These are phyloP conservation scores for Prolemur simus DNA, from an alignment of 2,113 vertebrate genomes.

Conservation along the genomic window DNA sequence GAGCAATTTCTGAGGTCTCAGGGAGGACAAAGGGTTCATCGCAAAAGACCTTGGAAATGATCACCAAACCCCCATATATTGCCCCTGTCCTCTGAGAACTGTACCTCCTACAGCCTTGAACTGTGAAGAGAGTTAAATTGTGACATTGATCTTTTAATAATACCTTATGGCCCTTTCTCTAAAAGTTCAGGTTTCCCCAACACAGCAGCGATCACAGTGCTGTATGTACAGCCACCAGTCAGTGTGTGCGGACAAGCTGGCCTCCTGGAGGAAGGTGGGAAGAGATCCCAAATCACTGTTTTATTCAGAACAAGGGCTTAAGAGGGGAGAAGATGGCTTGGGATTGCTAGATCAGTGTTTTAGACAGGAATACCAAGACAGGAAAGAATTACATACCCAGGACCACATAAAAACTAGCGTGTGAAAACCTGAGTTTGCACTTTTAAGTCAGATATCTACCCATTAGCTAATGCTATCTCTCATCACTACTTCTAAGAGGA, in stretches of 20 bases:
- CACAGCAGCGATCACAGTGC: background rate
- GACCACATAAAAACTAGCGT: slow-evolving; percentile 1
- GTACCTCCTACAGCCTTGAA: background rate
- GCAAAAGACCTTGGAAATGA: slow-evolving; percentile 3
- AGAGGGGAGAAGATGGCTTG: background rate
- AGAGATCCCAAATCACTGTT: background rate
- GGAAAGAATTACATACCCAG: background rate
- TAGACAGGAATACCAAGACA: background rate
- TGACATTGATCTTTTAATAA: background rate
- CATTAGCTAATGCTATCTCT: slow-evolving; percentile 22
- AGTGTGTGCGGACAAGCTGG: background rate
- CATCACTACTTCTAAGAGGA: slow-evolving; percentile 52
- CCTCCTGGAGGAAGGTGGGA: background rate
- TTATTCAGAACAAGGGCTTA: background rate
- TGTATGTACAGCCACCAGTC: background rate
- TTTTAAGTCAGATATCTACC: slow-evolving; percentile 31
- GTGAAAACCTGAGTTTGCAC: slow-evolving; percentile 20
- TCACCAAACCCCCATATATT: background rate
- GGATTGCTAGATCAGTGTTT: background rate
- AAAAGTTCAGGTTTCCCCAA: background rate
- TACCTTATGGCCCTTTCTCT: background rate
- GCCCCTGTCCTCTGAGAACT: background rate
- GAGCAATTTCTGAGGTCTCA: slow-evolving; percentile 5
- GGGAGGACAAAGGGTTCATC: slow-evolving; percentile 10
- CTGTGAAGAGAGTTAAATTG: background rate